These are phyloP conservation scores for Ceryle rudis DNA, from an alignment of 2,797 vertebrate species.

Conservation along the genomic window DNA sequence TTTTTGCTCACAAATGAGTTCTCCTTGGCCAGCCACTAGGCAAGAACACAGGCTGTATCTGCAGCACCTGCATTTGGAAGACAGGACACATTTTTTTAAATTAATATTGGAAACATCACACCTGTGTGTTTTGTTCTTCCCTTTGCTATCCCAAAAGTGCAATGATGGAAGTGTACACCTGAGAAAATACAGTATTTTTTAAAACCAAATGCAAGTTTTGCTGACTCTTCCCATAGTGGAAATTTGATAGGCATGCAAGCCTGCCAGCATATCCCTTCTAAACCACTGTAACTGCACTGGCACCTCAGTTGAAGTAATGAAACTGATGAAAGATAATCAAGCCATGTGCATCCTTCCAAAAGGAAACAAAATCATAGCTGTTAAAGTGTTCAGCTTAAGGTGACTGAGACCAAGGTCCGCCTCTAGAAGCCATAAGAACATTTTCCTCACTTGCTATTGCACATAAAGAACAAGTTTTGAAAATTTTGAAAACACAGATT, in stretches of 20 bases:
- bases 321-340: not conserved
- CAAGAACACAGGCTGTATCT: rapidly evolving
- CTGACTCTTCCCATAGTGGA: not conserved
- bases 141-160: not conserved
- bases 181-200: not conserved
- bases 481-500: not conserved
- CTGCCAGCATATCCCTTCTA: not conserved
- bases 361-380: not conserved
- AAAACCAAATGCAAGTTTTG: not conserved
- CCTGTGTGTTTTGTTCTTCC: not conserved
- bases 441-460: not conserved
- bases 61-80: not conserved
- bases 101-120: rapidly evolving
- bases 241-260: not conserved
- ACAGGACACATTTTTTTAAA: not conserved
- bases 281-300: not conserved
- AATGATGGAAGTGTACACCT: not conserved
- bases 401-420: not conserved
- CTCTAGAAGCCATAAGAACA: not conserved
- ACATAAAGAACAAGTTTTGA: not conserved
- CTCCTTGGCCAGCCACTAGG: not conserved
- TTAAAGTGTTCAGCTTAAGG: not conserved
- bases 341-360: not conserved
- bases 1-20: not conserved
- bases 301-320: not conserved